Evolutionary conservation across 2,888 invertebrate species (phyloP), one percentile per base, ranked within the genome.

Genomic region (Acronicta aceris): DNA sequence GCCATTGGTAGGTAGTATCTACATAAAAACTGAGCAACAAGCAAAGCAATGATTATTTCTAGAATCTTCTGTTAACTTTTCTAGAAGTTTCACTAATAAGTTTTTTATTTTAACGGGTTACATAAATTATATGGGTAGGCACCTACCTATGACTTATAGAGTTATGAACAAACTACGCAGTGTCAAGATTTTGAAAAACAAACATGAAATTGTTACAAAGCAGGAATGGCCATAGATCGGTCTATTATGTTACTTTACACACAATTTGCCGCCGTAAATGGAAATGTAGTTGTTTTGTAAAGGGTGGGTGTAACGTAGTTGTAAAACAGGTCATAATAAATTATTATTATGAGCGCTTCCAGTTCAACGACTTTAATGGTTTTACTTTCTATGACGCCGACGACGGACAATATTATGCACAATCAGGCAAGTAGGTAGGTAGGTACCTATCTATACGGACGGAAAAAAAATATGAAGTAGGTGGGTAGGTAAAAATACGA

Each of bases 381-480:
- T 76, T 74, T 74, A 76, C 69, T 81, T 77, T 75, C 73, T 53
- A 71, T 56, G 59, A 65, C n/a, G 64, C 2, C 56, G 61, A 65
- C 13, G 64, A 62, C 52, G 49, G 56, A 66, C n/a, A 30, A 2
- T n/a, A 63, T 48, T 55, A 45, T 57, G 47, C 17, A 38, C 61
- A 42, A 59, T 60, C 45, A 50, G 25, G 25, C 40, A 63, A 45
- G 8, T 43, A n/a, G n/a, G n/a, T n/a, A n/a, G n/a, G n/a, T n/a
- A n/a, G n/a, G n/a, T n/a, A n/a, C n/a, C n/a, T n/a, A n/a, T n/a
- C n/a, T n/a, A 48, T 30, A 63, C 57, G 41, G 12, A 49, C 30
- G 25, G 13, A 50, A 53, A 53, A 41, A 21, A 50, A 47, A 30
- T 25, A 45, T 7, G 7, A 15, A 47, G 50, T n/a, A 16, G 0